Conservation (phyloP, 1,140 invertebrate genomes). For the Aphaenogaster floridana region DNA sequence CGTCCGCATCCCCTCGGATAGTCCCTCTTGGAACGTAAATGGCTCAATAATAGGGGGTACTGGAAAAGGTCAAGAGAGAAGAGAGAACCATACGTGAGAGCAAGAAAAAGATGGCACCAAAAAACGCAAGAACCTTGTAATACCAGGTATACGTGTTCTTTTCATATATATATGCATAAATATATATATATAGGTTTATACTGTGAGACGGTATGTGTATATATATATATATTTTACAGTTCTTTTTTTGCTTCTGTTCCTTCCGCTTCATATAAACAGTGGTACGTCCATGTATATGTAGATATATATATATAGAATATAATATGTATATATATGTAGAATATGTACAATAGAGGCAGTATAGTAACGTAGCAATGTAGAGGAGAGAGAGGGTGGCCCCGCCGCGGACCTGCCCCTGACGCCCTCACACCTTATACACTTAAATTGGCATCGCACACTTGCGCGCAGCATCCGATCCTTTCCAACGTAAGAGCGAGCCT, state of each 20-base stretch:
- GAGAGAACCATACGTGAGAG: slow-evolving; percentile 89
- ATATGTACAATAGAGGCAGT: slow-evolving; percentile 85
- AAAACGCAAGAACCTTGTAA: slow-evolving; percentile 82
- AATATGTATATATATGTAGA: slow-evolving; percentile 83
- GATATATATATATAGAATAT: slow-evolving; percentile 80
- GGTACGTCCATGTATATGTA: slow-evolving; percentile 79
- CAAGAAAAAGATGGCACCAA: slow-evolving; percentile 88
- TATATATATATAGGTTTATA: slow-evolving; percentile 66
- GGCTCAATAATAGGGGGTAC: slow-evolving; percentile 95
- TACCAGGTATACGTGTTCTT: slow-evolving; percentile 78
- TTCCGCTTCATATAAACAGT: slow-evolving; percentile 72
- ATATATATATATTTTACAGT: slow-evolving; percentile 70
- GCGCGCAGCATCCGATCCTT: slow-evolving; percentile 77
- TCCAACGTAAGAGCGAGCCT: slow-evolving; percentile 78
- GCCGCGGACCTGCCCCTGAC: slow-evolving; percentile 83
- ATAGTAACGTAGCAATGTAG: slow-evolving; percentile 85
- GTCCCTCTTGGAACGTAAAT: slow-evolving; percentile 93
- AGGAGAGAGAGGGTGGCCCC: slow-evolving; percentile 85
- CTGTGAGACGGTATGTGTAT: slow-evolving; percentile 74
- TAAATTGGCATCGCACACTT: slow-evolving; percentile 81
- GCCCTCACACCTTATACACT: slow-evolving; percentile 81
- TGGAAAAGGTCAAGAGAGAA: slow-evolving; percentile 90
- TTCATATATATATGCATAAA: slow-evolving; percentile 79
- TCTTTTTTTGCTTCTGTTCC: slow-evolving; percentile 47
- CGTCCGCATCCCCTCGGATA: slow-evolving; percentile 94